A percentile compares a stretch with the other conserved stretches of the same genome.
Evolutionary conservation across 37 sponge, comb jelly and placozoan genomes (phyloP).

Genomic region (Halichondria panicea): DNA sequence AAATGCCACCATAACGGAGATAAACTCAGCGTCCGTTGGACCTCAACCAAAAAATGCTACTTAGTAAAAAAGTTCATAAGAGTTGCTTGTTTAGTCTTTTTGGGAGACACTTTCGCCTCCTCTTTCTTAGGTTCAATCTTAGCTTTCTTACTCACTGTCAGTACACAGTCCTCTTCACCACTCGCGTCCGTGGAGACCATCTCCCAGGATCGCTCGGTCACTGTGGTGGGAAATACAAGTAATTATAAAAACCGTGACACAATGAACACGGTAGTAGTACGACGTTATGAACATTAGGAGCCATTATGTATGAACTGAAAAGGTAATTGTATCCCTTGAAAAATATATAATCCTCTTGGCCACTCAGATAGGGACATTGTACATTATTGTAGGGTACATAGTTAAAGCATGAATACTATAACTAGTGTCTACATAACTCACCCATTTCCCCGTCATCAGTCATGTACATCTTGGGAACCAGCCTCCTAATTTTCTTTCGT

Average conservation of each 20-base stretch:
- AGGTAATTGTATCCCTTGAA: no score
- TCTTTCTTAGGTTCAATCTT: neutral
- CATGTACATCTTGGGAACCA: slow-evolving; percentile 59
- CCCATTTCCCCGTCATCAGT: slow-evolving; percentile 77
- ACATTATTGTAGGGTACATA: no score
- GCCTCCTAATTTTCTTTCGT: slow-evolving; percentile 54
- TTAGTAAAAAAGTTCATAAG: slow-evolving; percentile 60
- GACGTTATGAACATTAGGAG: no score
- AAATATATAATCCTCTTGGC: no score
- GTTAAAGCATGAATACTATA: no score
- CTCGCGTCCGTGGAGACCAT: slow-evolving; percentile 71
- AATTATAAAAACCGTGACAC: neutral
- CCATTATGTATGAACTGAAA: no score
- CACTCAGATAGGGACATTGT: no score
- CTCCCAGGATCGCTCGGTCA: slow-evolving; percentile 74
- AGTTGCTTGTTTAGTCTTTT: slow-evolving; percentile 45
- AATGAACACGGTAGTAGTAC: neutral
- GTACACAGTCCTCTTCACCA: slow-evolving; percentile 39
- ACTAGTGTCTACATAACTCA: slow-evolving; percentile 34
- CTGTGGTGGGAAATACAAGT: slow-evolving; percentile 15
- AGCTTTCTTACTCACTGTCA: neutral
- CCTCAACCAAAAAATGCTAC: slow-evolving; percentile 19
- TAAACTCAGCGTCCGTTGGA: no score
- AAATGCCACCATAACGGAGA: no score
- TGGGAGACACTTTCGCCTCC: slow-evolving; percentile 12